Base-by-base conservation (phyloP, 2,797 vertebrate genomes). In the Gymnothorax reevesii region DNA sequence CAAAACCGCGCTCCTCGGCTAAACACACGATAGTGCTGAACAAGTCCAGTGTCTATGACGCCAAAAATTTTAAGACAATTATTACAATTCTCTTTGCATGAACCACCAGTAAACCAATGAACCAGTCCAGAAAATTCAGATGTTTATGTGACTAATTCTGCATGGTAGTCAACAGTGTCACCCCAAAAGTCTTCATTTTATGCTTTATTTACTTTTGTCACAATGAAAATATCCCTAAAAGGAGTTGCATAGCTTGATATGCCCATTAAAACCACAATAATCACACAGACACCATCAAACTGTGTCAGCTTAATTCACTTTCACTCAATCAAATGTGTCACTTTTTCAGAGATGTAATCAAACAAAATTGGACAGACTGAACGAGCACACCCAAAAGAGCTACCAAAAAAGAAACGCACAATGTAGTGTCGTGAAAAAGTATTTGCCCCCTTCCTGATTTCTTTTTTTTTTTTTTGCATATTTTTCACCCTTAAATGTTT, bases 1-100 rank as follows among this genome's bases (percentile, higher is more conserved):
- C 15, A 57, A 84, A 84, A 55, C 82, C 7, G n/a, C 82, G 85
- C 82, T 49, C 83, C 82, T 86, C 83, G 86, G n/a, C 87, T 86
- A 75, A 87, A 52, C 27, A 54, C 84, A 71, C 25, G 15, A 83
- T 86, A 20, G 60, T 82, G 71, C 49, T 83, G 59, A 33, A 17
- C 62, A 69, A 59, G 42, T 86, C 87, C 1, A 22, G 49, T 1
- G 73, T 13, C 73, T 7, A 42, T 27, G 8, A 42, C 13, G 27
- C 5, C 3, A 77, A 7, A 49, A 77, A 49, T 49, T 4, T 4
- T 17, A 52, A 5, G 33, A 75, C 4, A 73, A 75, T 25, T 42
- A 42, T 42, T 42, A 69, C 9, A 27, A 27, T 8, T 69, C n/a
- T 33, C 8, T 33, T 10, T 73, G 25, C 25, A 9, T 33, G 9